Evolutionary conservation across 2,113 vertebrate species (phyloP), one percentile per base, ranked within the genome.

Genomic region (Nothocercus julius): DNA sequence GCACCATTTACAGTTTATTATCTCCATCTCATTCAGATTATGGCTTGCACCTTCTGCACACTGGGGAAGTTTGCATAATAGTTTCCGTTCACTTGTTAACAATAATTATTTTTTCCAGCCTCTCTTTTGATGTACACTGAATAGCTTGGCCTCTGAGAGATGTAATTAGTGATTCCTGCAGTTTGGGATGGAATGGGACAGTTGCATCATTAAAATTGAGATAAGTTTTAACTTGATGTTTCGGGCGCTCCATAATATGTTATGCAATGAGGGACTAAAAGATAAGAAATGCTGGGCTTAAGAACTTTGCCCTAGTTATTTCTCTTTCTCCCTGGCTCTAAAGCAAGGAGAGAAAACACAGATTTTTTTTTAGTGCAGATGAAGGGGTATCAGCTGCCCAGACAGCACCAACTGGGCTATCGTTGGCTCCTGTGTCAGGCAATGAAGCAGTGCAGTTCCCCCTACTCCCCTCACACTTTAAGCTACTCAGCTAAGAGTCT

Each of bases 51-150:
- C 73, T 93, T 94, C 80, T 67, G 61, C 70, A 32, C 67, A 40
- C 63, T 94, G 72, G 58, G 87, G 54, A 92, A 90, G 90, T 75
- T 92, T 93, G 61, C 79, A 64, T 86, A 92, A 97, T 90, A 94
- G 83, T 93, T 94, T 97, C 82, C 89, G 74, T 94, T 95, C 92
- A 76, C 86, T 96, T 95, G 91, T 92, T 96, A 95, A 94, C 66
- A 85, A 81, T 94, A 92, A 96, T 96, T 95, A 94, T 95, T 96
- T 95, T 81, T 85, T 83, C 76, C 62, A 88, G 76, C 58, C 66
- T 90, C 73, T 85, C 61, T 42, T 96, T 92, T 96, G 85, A 91
- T 93, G 69, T 93, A 38, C 54, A 56, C 73, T 92, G 66, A 88
- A 87, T 94, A 82, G 49, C 88, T 74, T 73, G 78, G 56, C 87